Percentiles rank a stretch among this genome's conserved stretches.
These are phyloP conservation scores for Protobothrops mucrosquamatus DNA, from an alignment of 2,113 vertebrate genomes.

Conservation along the genomic window DNA sequence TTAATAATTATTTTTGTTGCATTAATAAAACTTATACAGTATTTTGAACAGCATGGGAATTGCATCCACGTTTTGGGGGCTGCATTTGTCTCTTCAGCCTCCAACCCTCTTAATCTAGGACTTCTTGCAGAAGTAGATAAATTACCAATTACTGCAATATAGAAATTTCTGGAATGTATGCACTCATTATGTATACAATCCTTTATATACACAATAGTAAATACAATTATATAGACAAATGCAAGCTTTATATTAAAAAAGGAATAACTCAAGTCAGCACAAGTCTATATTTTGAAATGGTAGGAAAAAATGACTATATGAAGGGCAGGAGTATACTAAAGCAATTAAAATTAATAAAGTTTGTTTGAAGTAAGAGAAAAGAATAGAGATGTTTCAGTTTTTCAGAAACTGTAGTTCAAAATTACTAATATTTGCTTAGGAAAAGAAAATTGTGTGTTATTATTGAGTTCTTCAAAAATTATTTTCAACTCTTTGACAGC, in stretches of 20 bases:
- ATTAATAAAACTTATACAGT: background rate
- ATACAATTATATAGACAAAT: background rate
- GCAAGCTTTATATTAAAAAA: background rate
- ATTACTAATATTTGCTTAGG: background rate
- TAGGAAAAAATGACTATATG: background rate
- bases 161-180: background rate
- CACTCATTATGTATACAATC: background rate
- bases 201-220: background rate
- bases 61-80: background rate
- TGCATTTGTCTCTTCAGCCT: background rate
- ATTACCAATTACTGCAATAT: background rate
- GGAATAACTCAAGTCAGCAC: background rate
- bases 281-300: background rate
- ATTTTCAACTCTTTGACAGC: background rate
- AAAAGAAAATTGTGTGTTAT: background rate
- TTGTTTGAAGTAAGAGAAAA: background rate
- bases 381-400: background rate
- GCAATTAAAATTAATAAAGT: background rate
- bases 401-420: background rate
- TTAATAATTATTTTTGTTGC: background rate
- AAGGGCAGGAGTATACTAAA: background rate
- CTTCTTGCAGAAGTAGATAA: background rate
- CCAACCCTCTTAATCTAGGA: background rate
- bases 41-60: background rate
- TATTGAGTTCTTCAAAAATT: background rate